Evolutionary conservation across 2,113 vertebrate genomes (phyloP).

Genomic region (Chunga burmeisteri): DNA sequence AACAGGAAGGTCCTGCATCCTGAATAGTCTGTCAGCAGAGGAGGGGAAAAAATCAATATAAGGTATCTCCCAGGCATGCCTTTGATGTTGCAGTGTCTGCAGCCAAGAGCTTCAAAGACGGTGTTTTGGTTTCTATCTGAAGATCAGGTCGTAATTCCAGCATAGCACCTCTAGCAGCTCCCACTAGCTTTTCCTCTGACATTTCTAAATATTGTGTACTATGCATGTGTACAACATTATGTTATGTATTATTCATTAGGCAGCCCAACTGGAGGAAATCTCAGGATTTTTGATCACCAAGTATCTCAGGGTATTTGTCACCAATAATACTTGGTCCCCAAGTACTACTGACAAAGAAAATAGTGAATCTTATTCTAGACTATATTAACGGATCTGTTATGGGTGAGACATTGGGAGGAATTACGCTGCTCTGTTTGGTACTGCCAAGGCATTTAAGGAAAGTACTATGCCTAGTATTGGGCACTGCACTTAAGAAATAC

Average conservation of each 20-base stretch:
- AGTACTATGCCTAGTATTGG: not conserved
- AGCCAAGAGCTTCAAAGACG: not conserved
- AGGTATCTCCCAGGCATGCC: not conserved
- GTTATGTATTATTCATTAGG: not conserved
- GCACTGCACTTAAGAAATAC: not conserved
- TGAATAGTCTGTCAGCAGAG: not conserved
- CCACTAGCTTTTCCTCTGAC: not conserved
- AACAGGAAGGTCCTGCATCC: not conserved
- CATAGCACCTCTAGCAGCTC: not conserved
- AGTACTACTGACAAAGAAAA: not conserved
- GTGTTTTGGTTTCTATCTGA: not conserved
- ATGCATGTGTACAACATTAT: not conserved
- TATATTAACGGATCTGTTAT: not conserved
- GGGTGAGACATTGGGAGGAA: not conserved
- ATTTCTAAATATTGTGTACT: not conserved
- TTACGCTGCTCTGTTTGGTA: not conserved
- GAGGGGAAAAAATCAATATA: not conserved
- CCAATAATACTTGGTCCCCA: not conserved
- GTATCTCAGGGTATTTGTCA: not conserved
- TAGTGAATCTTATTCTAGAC: not conserved
- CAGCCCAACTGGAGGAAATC: not conserved
- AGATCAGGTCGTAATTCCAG: not conserved
- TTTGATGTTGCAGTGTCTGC: not conserved
- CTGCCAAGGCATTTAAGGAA: not conserved
- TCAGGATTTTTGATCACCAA: rapidly evolving